Evolutionary conservation across 2,113 vertebrate genomes (phyloP).

Genomic region (Buteo buteo): DNA sequence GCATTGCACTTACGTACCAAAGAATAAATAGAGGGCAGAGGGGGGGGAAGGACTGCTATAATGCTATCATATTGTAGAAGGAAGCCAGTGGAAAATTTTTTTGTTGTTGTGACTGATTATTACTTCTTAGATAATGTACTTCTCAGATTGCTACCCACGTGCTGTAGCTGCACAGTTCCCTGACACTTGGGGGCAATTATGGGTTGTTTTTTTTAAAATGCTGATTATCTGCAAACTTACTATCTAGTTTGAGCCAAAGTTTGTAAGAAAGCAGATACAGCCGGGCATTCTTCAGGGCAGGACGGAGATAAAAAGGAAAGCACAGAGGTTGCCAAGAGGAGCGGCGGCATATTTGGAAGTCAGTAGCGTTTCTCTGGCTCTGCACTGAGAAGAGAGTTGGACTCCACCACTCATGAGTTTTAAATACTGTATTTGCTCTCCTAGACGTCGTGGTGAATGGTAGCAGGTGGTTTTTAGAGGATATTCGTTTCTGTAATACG

Average conservation of each 20-base stretch:
- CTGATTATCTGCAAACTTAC: neutral
- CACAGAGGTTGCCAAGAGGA: neutral
- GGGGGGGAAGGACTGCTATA: neutral
- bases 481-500: neutral
- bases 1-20: neutral
- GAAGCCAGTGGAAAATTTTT: neutral
- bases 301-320: neutral
- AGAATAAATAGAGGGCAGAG: neutral
- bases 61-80: neutral
- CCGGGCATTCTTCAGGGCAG: neutral
- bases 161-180: neutral
- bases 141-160: neutral
- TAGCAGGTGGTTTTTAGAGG: neutral
- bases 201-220: neutral
- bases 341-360: rapidly evolving
- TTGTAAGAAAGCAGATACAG: neutral
- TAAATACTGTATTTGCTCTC: neutral
- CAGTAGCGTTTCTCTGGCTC: neutral
- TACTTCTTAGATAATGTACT: neutral
- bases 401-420: neutral
- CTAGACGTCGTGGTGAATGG: neutral
- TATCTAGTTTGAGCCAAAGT: neutral
- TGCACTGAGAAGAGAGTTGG: neutral
- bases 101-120: neutral
- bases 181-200: neutral